Base-by-base conservation (phyloP, 2,797 vertebrate genomes). In the Anguilla pacifica region DNA sequence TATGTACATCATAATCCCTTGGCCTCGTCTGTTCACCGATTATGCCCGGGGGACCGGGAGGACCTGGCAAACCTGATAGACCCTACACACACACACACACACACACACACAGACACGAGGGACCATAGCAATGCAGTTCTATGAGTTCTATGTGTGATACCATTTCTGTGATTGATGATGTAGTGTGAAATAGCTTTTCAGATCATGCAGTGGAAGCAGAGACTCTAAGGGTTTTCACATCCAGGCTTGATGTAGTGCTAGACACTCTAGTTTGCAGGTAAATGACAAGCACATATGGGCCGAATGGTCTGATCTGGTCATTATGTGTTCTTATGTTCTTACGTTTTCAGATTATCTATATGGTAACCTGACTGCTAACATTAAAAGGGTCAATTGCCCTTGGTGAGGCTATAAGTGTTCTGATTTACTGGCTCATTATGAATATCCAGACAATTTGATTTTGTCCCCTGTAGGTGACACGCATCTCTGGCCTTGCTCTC, bases 1-100 rank as follows among this genome's bases (percentile, higher is more conserved):
- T 98, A 92, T 98, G 98, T 91, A 99, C 97, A 86, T 98, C 97
- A 0, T 96, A 93, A 77, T 97, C 97, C 2, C 93, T 92, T n/a
- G 95, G 94, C 89, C 96, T 95, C 85, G 94, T 96, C 91, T 98
- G 97, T 87, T 99, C 98, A 81, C 97, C 96, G 15, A 98, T 97
- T 89, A 98, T 97, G 28, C 99, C 99, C 7, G 98, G 98, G 91
- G 98, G 98, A 55, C 98, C 98, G 15, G 98, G 97, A 89, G 98
- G 98, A 83, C 99, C 99, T 88, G 93, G 94, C 86, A 97, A 93
- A 91, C 98, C 98, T 85, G 90, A 93, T 0, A 98, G 97, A 92
- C 99, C 99, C 98, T 99, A 91, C 70, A 89, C 46, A 81, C 86
- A 90, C 89, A 91, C 90, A 81, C 86, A 90, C 89, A 91, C 90